Evolutionary conservation across 2,797 vertebrate species (phyloP).

Genomic region (Gambusia yucatana): DNA sequence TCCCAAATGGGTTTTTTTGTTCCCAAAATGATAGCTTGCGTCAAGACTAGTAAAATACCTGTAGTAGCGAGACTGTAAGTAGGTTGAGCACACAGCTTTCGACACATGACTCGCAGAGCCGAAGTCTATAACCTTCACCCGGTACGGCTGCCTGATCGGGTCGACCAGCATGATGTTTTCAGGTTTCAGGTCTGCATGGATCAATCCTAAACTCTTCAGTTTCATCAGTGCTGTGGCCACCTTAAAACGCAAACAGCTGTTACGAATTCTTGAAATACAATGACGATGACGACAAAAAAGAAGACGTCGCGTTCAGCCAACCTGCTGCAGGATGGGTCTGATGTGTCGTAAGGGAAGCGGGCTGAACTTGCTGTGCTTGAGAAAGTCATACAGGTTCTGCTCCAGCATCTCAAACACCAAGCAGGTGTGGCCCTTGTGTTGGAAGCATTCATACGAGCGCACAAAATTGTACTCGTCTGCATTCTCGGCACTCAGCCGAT

Average conservation of each 20-base stretch:
- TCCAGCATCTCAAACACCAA: slow-evolving; percentile 99
- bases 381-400: slow-evolving; percentile 98
- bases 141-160: slow-evolving; percentile 93
- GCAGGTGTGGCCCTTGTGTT: slow-evolving; percentile 98
- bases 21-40: background rate
- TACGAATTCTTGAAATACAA: background rate
- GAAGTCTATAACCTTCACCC: slow-evolving; percentile 99
- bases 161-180: slow-evolving; percentile 99
- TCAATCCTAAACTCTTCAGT: slow-evolving; percentile 95
- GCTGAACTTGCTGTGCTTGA: slow-evolving; percentile 99
- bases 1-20: background rate
- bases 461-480: slow-evolving; percentile 99
- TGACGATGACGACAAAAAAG: background rate
- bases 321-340: slow-evolving; percentile 84
- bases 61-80: slow-evolving; percentile 98
- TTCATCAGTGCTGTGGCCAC: slow-evolving; percentile 99
- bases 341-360: slow-evolving; percentile 90
- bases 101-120: slow-evolving; percentile 98
- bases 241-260: slow-evolving; percentile 56
- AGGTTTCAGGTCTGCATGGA: slow-evolving; percentile 97
- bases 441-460: slow-evolving; percentile 97
- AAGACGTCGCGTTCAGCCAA: slow-evolving; percentile 10
- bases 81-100: slow-evolving; percentile 98
- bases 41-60: slow-evolving; percentile 76
- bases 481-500: slow-evolving; percentile 94